Evolutionary conservation across 1,140 invertebrate genomes (phyloP), one percentile per base, ranked within the genome.

Genomic region (Halotydeus destructor): DNA sequence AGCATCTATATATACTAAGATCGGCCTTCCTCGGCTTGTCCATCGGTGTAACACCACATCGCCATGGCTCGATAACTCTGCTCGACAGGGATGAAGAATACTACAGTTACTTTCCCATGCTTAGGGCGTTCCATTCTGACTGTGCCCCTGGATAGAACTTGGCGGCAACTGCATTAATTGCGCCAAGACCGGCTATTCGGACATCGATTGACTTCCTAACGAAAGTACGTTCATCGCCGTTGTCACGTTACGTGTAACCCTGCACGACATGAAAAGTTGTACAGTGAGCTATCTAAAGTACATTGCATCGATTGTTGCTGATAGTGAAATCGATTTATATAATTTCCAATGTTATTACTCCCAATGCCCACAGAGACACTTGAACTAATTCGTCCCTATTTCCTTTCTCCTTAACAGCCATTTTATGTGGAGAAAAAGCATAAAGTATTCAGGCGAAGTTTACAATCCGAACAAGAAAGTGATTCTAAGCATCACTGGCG

Each of bases 401-500:
- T 45, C 19, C 37, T 37, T 16, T 41, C 41, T 44, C 47, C 50
- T 39, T 51, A 48, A 50, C 44, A 63, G 68, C 88, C 88, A 11
- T 93, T 94, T 63, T 96, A 94, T 60, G 85, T 86, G 16, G 86
- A 86, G 23, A 91, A 89, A 60, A 77, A 85, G 51, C 82, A 97
- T 59, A 52, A 75, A 43, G 74, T 96, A 96, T 32, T 74, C 70
- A 3, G 84, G 81, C 41, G 84, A 94, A 55, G 67, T 82, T 3
- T 64, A 64, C 56, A 57, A 74, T 62, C 70, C 66, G 26, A 78
- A 83, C 28, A 89, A 86, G 60, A 91, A 88, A 56, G 72, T 84
- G 0, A 79, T 91, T 52, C 63, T 88, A 24, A 72, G 68, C 14
- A 74, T 94, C 36, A 72, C 71, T 45, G 89, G 89, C 28, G 86